Base-by-base conservation (phyloP, 2,888 invertebrate species). In the Euproctis similis region DNA sequence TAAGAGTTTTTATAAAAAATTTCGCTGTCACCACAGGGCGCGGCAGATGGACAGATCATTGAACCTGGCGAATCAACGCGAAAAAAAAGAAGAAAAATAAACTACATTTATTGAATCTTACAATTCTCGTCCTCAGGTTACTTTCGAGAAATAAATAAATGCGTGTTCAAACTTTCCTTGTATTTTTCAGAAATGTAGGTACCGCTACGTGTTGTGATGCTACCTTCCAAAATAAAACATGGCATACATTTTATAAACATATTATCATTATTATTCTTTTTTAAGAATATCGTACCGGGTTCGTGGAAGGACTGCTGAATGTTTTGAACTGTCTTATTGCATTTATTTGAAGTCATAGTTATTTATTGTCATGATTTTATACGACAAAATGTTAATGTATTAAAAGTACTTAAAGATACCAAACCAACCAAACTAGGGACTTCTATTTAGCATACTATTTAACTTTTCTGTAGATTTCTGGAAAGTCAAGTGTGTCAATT, bases 121-220 rank as follows among this genome's bases (percentile, higher is more conserved):
- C 50, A 55, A 53, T 62, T 67, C 67, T 64, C 54, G 69, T 61
- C 53, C 52, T 53, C 53, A 58, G 49, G 50, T 56, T 58, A 56
- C 47, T 53, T 73, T 68, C 69, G 63, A 64, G 62, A 66, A 73
- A 75, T 2, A 57, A 63, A n/a, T n/a, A n/a, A 44, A 46, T 54
- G 33, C 44, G 49, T 47, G 39, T 51, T 52, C 42, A 48, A 57
- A 55, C 52, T 39, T 41, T 41, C 38, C 40, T 47, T 52, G 30
- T 42, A 49, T 55, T 62, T 66, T 53, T 36, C 41, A 32, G 37
- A 39, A 48, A 55, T 55, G 51, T 71, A 6, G 4, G 8, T 12
- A 71, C 75, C 75, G 78, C 65, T 77, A 72, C 4, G 14, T 14
- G 6, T 55, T 46, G 62, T 53, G 56, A 52, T 61, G 57, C 53